Percentiles rank a stretch among this genome's conserved stretches.
Conservation (phyloP, 2,113 vertebrate genomes). For the Phainopepla nitens region DNA sequence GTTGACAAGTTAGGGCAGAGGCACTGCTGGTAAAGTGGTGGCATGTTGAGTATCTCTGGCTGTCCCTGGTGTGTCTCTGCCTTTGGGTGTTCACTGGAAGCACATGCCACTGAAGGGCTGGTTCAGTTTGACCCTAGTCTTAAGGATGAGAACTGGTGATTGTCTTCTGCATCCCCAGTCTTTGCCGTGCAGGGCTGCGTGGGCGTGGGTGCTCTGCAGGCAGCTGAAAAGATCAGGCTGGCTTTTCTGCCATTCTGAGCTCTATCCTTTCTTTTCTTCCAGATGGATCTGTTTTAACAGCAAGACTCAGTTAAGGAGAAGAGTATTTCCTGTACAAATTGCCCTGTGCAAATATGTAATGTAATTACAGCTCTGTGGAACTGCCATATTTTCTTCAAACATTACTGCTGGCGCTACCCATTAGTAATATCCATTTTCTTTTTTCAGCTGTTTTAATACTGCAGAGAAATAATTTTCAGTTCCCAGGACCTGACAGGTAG, state of each 20-base stretch:
- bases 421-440: neutral
- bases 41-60: neutral
- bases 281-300: neutral
- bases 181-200: accelerated
- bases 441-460: neutral
- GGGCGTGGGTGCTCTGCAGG: neutral
- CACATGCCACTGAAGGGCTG: accelerated
- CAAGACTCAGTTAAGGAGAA: neutral
- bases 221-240: neutral
- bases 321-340: neutral
- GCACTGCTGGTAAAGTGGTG: accelerated
- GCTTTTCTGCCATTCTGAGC: neutral
- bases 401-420: neutral
- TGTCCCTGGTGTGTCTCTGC: neutral
- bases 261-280: neutral
- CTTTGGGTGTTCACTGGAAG: neutral
- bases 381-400: neutral
- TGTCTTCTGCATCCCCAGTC: neutral
- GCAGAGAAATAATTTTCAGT: neutral
- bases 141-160: neutral
- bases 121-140: neutral
- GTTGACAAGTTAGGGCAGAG: neutral
- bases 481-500: neutral
- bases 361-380: neutral
- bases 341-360: neutral